Percentiles rank a stretch among this genome's conserved stretches.
These are phyloP conservation scores for Ctenicera cuprea DNA, from an alignment of 2,888 invertebrate species.

Conservation along the genomic window DNA sequence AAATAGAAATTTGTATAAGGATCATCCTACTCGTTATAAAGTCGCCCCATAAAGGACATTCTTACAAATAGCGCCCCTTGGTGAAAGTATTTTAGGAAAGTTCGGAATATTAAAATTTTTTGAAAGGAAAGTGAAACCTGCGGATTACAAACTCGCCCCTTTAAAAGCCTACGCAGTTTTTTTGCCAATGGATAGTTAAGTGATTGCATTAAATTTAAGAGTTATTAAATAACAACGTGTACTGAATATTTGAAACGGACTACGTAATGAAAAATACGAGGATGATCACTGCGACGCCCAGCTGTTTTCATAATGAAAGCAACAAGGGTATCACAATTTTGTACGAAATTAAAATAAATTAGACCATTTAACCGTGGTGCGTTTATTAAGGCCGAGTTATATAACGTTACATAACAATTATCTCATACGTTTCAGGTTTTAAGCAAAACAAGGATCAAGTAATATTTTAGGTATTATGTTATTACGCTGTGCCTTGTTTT, in stretches of 20 bases:
- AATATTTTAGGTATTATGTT: not conserved
- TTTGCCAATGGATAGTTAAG: not conserved
- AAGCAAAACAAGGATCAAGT: not conserved
- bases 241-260: not conserved
- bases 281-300: not conserved
- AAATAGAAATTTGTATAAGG: constrained; percentile 4
- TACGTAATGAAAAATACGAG: not conserved
- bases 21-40: not conserved
- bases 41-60: not conserved
- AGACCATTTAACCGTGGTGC: constrained; percentile 7
- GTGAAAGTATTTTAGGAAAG: not conserved
- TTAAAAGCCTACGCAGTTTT: not conserved
- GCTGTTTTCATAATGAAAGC: constrained; percentile 4
- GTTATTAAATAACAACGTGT: not conserved
- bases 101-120: not conserved
- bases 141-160: not conserved
- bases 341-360: constrained; percentile 11
- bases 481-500: too few relatives aligned
- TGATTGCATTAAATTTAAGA: too few relatives aligned
- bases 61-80: not conserved
- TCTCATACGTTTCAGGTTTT: constrained; percentile 1
- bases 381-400: constrained; percentile 3
- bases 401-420: constrained; percentile 14
- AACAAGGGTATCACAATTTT: constrained; percentile 3
- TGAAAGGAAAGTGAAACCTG: not conserved